Evolutionary conservation across 1,140 invertebrate species (phyloP), one percentile per base, ranked within the genome.

Genomic region (Drosophila tsacasi): DNA sequence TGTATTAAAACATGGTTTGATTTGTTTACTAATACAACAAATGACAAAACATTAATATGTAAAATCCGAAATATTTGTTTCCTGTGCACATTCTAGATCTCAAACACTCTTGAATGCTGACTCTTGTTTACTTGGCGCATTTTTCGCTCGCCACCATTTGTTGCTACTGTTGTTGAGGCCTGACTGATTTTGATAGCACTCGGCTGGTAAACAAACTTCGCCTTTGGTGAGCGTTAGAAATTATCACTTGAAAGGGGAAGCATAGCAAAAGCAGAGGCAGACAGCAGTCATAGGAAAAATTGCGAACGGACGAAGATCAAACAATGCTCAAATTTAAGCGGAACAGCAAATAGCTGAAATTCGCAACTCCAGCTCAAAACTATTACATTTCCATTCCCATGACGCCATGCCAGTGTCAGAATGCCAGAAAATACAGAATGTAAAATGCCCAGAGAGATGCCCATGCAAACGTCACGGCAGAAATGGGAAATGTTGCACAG

Each of bases 81-180:
- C 3, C 25, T 12, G 68, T 73, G 54, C 49, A 42, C 15, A 13
- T 73, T 37, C 50, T 60, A 52, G 55, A 73, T 73, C 40, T 40
- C 40, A 50, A 69, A 35, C 46, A 21, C 50, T 60, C 50, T 42
- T 77, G 50, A 77, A 60, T 77, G 63, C 69, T 60, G 78, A 67
- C 66, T 86, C 71, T 81, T 89, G 85, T 89, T 90, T 89, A 90
- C 81, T 79, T 84, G 79, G 63, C 78, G 77, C 69, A 87, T 87
- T 71, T 83, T 86, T 89, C 72, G 55, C 67, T 57, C 75, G 63
- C 63, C 75, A 77, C 57, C 76, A 89, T 79, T 68, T 84, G 76
- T 60, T 80, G 67, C 60, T 50, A 62, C 73, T 76, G 75, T 58
- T 76, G 61, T 74, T 65, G 71, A 63, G 64, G 57, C 67, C 77